These are phyloP conservation scores for Phalacrocorax pelagicus DNA, from an alignment of 2,113 vertebrate species.

Conservation along the genomic window DNA sequence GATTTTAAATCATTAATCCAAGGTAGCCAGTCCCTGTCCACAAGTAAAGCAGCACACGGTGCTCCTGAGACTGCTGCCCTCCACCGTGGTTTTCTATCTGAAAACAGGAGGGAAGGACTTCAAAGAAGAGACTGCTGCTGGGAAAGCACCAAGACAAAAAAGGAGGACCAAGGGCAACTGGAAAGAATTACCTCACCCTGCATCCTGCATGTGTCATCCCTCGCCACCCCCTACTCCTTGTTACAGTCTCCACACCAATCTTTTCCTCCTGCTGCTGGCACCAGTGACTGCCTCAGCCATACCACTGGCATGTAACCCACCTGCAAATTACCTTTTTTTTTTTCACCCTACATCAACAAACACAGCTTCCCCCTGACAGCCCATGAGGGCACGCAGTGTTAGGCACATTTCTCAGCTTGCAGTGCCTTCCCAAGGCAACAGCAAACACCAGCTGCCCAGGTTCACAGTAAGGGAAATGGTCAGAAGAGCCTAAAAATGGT, in stretches of 20 bases:
- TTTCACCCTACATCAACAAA: not conserved
- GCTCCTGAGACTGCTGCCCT: not conserved
- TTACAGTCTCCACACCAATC: not conserved
- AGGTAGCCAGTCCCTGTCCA: not conserved
- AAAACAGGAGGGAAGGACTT: not conserved
- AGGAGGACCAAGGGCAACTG: not conserved
- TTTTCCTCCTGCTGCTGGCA: not conserved
- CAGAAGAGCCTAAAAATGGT: not conserved
- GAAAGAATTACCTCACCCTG: not conserved
- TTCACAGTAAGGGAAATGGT: fast-evolving
- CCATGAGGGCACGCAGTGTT: not conserved
- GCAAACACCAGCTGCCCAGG: not conserved
- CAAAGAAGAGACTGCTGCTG: not conserved
- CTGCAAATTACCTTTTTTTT: not conserved
- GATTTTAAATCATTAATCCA: not conserved
- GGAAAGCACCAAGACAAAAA: not conserved
- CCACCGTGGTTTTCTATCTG: not conserved
- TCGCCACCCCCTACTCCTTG: not conserved
- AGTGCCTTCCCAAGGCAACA: not conserved
- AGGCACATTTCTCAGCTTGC: not conserved
- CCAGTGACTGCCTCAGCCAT: not conserved
- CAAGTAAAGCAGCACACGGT: not conserved
- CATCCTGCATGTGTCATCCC: not conserved
- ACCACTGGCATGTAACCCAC: fast-evolving
- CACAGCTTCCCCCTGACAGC: not conserved